Evolutionary conservation across 2,113 vertebrate species (phyloP), one percentile per base, ranked within the genome.

Genomic region (Suricata suricatta): DNA sequence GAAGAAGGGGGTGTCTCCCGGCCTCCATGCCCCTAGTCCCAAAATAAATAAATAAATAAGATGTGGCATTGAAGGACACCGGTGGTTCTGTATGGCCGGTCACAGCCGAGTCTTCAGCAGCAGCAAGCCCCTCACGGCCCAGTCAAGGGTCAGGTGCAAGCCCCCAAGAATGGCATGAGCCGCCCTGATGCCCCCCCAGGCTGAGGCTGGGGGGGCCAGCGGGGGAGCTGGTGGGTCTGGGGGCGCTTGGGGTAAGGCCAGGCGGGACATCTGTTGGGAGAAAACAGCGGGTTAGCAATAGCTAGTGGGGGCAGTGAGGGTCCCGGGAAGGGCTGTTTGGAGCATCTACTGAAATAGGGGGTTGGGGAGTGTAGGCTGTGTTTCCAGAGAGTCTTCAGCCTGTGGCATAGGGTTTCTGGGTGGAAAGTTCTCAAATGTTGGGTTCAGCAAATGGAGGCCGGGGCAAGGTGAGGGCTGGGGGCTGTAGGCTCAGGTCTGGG

Each of bases 21-120:
- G 54, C 88, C 11, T 15, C 64, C 52, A 15, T 0, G 10, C 47
- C 72, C 96, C 88, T n/a, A n/a, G 72, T 44, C 90, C 91, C 33
- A 0, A 97, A 98, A 98, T 98, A 98, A 98, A 98, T 98, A 98
- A 98, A 98, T 98, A 98, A 98, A 98, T 98, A 97, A 98, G 79
- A 87, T 89, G 44, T 93, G 97, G 96, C 60, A 38, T 92, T 15
- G 16, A 83, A 77, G 52, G 82, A n/a, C 1, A 12, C 27, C 0
- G 72, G 50, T 23, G 52, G 68, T 63, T 50, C 25, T 11, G 3
- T 44, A 86, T 23, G 27, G 60, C 0, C 1, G 72, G 69, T 98
- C 96, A 98, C 90, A 98, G 97, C 80, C 97, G 96, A 14, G 96
- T 97, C 94, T 90, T 97, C 72, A 98, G 97, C 94, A 98, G 94